phyloP scores from a whole-genome alignment of 2,888 invertebrate genomes.

The Elmis aenea region DNA sequence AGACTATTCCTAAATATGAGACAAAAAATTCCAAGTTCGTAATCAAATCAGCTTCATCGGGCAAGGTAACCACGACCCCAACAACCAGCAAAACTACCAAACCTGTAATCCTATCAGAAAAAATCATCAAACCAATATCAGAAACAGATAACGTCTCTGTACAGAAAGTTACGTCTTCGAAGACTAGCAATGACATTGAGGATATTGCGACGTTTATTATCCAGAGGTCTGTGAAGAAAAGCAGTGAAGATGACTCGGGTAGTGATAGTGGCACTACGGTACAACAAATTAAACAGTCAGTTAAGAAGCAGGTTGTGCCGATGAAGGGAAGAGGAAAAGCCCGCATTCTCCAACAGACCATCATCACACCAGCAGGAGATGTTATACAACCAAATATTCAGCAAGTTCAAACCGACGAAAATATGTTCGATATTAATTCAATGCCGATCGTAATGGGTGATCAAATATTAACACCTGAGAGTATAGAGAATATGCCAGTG shows the following conservation, averaged over 20 bases:
- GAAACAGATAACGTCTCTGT: slow-evolving; percentile 30
- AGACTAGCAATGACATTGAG: slow-evolving; percentile 37
- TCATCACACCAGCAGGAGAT: slow-evolving; percentile 44
- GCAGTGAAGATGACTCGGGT: slow-evolving; percentile 5
- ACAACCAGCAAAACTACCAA: slow-evolving; percentile 27
- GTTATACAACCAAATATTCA: slow-evolving; percentile 32
- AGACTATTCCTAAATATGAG: slow-evolving; percentile 1
- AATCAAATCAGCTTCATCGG: slow-evolving; percentile 19
- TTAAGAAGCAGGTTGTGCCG: slow-evolving; percentile 1
- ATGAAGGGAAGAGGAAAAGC: slow-evolving; percentile 34
- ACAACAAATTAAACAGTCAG: slow-evolving; percentile 7
- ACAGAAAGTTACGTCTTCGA: slow-evolving; percentile 34
- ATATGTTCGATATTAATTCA: slow-evolving; percentile 66
- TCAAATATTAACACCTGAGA: slow-evolving; percentile 63
- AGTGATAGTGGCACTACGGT: slow-evolving; percentile 1
- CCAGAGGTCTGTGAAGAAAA: slow-evolving; percentile 32
- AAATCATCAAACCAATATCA: slow-evolving; percentile 38
- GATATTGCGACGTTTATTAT: slow-evolving; percentile 45
- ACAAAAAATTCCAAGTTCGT: slow-evolving; percentile 17
- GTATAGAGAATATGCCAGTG: slow-evolving; percentile 64
- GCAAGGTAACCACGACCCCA: slow-evolving; percentile 5
- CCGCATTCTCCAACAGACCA: slow-evolving; percentile 44
- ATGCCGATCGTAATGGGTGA: slow-evolving; percentile 73
- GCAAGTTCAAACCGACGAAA: slow-evolving; percentile 41
- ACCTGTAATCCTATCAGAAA: slow-evolving; percentile 42